phyloP scores from a whole-genome alignment of 2,113 vertebrate species.

The Halcyon malimbica region DNA sequence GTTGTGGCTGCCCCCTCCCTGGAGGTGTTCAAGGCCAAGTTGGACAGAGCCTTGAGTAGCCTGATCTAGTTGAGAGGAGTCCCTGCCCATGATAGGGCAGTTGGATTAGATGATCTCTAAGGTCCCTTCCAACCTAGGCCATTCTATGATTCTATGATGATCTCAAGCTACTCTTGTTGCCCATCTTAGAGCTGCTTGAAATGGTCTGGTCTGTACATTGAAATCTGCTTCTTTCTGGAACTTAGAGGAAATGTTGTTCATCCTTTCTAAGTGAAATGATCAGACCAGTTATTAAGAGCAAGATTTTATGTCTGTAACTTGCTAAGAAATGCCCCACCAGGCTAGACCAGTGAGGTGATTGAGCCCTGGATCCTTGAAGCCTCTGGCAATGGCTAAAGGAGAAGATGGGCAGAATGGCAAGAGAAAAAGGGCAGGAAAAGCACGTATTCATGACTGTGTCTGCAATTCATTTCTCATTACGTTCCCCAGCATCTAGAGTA shows the following conservation, averaged over 20 bases:
- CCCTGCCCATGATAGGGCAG: too few relatives aligned
- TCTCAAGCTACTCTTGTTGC: neutral
- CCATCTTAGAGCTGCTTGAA: neutral
- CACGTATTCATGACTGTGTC: neutral
- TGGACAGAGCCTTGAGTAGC: too few relatives aligned
- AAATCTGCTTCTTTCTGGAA: neutral
- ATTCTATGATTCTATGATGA: too few relatives aligned
- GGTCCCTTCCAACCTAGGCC: too few relatives aligned
- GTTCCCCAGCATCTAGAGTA: neutral
- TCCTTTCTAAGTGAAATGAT: neutral
- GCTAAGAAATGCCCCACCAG: neutral
- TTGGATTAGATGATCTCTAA: too few relatives aligned
- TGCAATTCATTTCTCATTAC: neutral
- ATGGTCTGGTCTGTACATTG: neutral
- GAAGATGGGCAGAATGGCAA: neutral
- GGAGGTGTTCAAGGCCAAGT: too few relatives aligned
- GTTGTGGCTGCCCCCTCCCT: too few relatives aligned
- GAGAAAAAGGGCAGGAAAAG: neutral
- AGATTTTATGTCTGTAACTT: neutral
- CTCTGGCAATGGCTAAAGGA: neutral
- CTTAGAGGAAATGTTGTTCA: neutral
- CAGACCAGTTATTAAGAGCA: neutral
- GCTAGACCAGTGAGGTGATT: fast-evolving
- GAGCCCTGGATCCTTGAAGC: neutral
- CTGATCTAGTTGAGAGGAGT: too few relatives aligned